Percentiles rank a stretch among this genome's conserved stretches.
Evolutionary conservation across 2,888 invertebrate species (phyloP).

Genomic region (Ganaspis brasiliensis): DNA sequence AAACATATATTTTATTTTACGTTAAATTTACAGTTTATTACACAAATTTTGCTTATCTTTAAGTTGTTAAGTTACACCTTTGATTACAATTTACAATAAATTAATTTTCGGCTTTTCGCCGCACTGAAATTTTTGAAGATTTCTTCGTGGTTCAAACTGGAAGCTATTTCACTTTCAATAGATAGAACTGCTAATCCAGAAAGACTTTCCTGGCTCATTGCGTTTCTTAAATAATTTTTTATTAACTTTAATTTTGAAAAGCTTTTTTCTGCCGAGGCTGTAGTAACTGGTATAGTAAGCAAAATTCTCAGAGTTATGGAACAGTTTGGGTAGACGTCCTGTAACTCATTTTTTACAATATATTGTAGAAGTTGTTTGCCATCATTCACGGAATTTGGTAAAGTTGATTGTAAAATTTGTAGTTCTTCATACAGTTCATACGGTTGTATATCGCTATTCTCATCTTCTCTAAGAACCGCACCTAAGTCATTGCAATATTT

Average conservation of each 20-base stretch:
- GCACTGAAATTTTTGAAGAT: not conserved
- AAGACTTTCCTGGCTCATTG: slow-evolving; percentile 42
- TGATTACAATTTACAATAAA: not conserved
- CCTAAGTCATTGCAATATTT: too few relatives aligned
- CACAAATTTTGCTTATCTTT: too few relatives aligned
- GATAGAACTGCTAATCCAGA: slow-evolving; percentile 33
- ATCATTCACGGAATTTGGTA: not conserved
- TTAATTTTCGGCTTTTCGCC: not conserved
- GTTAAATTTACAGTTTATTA: too few relatives aligned
- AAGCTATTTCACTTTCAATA: slow-evolving; percentile 15
- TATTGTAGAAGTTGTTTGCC: not conserved
- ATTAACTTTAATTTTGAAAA: slow-evolving; percentile 44
- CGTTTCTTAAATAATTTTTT: slow-evolving; percentile 33
- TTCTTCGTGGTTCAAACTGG: not conserved
- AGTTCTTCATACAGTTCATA: too few relatives aligned
- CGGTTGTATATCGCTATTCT: too few relatives aligned
- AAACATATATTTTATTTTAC: too few relatives aligned
- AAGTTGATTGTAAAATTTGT: not conserved
- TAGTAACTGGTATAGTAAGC: slow-evolving; percentile 4
- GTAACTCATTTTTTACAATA: slow-evolving; percentile 14
- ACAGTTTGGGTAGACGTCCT: slow-evolving; percentile 7
- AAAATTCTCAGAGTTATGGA: not conserved
- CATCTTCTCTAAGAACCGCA: too few relatives aligned
- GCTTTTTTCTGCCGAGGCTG: slow-evolving; percentile 27
- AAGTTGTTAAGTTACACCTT: not conserved